Evolutionary conservation across 2,113 vertebrate species (phyloP).

Genomic region (Lepus americanus): DNA sequence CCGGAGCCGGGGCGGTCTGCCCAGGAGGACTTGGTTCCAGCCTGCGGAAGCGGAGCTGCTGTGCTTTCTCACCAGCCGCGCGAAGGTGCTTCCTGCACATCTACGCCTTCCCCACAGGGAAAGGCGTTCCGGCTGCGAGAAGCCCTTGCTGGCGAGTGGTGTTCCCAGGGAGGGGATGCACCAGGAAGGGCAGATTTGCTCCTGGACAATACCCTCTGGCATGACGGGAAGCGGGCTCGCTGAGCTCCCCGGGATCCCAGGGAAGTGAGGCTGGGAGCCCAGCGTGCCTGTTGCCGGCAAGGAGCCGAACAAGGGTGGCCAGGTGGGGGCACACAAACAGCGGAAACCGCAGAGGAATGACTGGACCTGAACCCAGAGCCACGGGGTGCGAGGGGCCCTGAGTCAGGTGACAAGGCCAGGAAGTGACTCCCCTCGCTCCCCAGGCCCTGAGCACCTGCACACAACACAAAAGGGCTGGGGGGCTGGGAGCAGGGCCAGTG

Average conservation of each 20-base stretch:
- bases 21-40: not conserved
- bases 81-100: not conserved
- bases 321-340: slow-evolving; percentile 65
- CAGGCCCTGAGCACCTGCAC: not conserved
- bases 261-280: not conserved
- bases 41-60: not conserved
- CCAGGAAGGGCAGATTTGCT: slow-evolving; percentile 4
- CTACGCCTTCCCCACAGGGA: not conserved
- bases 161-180: not conserved
- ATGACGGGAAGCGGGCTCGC: not conserved
- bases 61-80: not conserved
- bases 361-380: not conserved
- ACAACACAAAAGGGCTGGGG: not conserved
- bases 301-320: not conserved
- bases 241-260: not conserved
- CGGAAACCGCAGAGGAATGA: slow-evolving; percentile 32
- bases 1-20: not conserved
- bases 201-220: not conserved
- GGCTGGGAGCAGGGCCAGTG: not conserved
- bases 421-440: slow-evolving; percentile 21
- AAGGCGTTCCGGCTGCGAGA: slow-evolving; percentile 1
- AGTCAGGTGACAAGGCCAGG: slow-evolving; percentile 21
- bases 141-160: not conserved
- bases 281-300: not conserved
- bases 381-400: not conserved